Evolutionary conservation across 2,888 invertebrate genomes (phyloP), one percentile per base, ranked within the genome.

Genomic region (Rugalucina vietnamica): DNA sequence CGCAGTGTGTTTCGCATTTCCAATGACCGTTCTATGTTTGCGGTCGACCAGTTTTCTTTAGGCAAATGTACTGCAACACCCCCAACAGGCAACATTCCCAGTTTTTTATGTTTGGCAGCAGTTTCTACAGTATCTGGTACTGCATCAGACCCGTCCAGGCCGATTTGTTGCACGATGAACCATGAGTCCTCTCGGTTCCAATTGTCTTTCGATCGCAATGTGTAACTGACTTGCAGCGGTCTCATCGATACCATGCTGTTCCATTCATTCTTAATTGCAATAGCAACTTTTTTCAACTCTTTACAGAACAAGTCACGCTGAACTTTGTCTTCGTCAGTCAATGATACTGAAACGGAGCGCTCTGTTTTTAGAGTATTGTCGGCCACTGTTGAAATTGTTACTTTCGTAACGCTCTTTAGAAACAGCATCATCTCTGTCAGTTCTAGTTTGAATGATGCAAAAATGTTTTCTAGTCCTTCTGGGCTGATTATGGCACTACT

Each of bases 391-490:
- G 84, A 86, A 32, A 91, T 65, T n/a, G 72, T 90, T 18, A 93
- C 90, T 10, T 86, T 84, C 54, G 81, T 84, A 2, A 94, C 84
- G 75, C 89, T 89, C 65, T 93, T 92, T 10, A 93, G 81, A 85
- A 94, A 94, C 21, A 94, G 80, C 21, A 94, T 50, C 49, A 89
- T 89, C 27, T 92, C 90, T 29, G 88, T 84, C 74, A 91, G 86
- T 71, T 93, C 92, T 14, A 79, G 60, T 70, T 88, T 83, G 57
- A 93, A 92, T 10, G 84, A 84, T n/a, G 74, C 39, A 18, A 94
- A 77, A 18, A 94, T 65, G 21, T 74, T 36, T 24, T 86, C 84
- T 10, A 93, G 43, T 5, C 69, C 54, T 1, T 85, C 79, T 3
- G 72, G 24, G 4, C 76, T 78, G 1, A 91, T 77, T 0, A 69